A percentile compares a stretch with the other conserved stretches of the same genome.
Evolutionary conservation across 2,113 vertebrate species (phyloP).

Genomic region (Cyanoderma ruficeps): DNA sequence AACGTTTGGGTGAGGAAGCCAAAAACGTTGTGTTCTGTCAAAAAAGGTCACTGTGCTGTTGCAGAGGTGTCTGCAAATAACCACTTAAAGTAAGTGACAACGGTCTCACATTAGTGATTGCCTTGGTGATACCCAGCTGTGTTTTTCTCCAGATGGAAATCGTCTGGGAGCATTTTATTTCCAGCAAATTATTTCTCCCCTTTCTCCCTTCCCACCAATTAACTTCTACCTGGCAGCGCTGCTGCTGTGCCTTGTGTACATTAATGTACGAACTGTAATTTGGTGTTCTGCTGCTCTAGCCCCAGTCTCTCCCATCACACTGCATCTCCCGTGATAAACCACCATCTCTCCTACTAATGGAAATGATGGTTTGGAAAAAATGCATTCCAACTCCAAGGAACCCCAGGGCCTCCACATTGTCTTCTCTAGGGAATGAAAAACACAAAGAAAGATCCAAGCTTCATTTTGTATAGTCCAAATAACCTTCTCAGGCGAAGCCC

Average conservation of each 20-base stretch:
- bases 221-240: not conserved
- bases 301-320: not conserved
- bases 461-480: not conserved
- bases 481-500: not conserved
- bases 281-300: not conserved
- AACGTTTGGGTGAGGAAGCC: not conserved
- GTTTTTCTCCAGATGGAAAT: not conserved
- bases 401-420: accelerated
- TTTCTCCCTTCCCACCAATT: not conserved
- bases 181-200: not conserved
- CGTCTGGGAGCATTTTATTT: not conserved
- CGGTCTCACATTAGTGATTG: not conserved
- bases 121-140: not conserved
- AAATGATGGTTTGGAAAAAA: not conserved
- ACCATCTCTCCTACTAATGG: not conserved
- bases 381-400: not conserved
- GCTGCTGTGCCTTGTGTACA: not conserved
- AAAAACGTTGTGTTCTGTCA: not conserved
- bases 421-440: not conserved
- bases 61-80: not conserved
- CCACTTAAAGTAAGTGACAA: not conserved
- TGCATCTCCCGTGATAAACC: not conserved
- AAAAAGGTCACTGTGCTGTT: not conserved
- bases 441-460: not conserved
- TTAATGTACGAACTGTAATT: not conserved